Conservation (phyloP, 2,888 invertebrate genomes). For the Eugnorisma glareosa region DNA sequence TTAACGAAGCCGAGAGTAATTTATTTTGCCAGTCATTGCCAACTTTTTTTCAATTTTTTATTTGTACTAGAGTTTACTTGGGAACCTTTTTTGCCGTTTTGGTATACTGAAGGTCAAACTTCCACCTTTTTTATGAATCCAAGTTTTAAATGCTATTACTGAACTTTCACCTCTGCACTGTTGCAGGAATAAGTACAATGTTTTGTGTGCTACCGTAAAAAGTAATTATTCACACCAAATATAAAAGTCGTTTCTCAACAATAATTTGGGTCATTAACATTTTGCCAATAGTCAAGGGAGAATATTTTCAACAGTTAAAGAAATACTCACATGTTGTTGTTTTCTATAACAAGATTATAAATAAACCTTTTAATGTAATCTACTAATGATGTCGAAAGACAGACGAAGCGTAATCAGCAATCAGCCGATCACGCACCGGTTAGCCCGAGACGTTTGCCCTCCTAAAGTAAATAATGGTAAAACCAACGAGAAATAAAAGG, state of each 20-base stretch:
- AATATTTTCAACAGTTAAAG: neutral
- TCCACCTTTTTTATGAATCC: neutral
- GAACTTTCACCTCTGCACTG: neutral
- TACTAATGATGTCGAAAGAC: neutral
- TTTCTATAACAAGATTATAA: conserved; percentile 8
- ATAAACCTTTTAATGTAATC: conserved; percentile 18
- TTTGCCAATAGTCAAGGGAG: neutral
- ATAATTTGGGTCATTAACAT: neutral
- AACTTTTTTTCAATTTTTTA: neutral
- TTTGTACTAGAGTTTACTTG: neutral
- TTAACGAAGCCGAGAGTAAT: neutral
- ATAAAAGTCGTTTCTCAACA: neutral
- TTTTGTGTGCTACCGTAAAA: neutral
- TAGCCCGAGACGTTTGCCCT: conserved; percentile 1
- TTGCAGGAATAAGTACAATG: neutral
- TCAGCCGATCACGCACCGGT: conserved; percentile 42
- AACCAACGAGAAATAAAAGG: conserved; percentile 28
- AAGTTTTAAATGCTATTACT: neutral
- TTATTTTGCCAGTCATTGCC: neutral
- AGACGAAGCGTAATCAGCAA: conserved; percentile 33
- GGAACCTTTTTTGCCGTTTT: neutral
- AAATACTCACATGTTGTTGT: neutral
- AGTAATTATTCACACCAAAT: neutral
- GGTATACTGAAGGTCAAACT: neutral
- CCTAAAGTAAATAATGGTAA: conserved; percentile 32